Base-by-base conservation (phyloP, 1,140 invertebrate genomes). In the Heliconius hermathena region DNA sequence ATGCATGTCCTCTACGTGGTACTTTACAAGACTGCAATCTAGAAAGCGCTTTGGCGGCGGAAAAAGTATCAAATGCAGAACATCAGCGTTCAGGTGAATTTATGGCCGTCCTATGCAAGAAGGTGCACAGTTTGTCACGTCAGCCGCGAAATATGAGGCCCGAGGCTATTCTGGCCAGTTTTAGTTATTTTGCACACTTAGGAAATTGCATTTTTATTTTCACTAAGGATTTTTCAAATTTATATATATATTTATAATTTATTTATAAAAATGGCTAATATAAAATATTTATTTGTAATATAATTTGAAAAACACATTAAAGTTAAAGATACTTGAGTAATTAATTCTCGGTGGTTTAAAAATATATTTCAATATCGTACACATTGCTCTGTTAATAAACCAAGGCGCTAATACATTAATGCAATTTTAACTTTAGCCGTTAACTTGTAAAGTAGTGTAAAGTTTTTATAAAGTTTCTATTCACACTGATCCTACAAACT, bases 61-160 rank as follows among this genome's bases (percentile, higher is more conserved):
- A 85, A 85, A 85, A 85, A 84, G 79, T 78, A 41, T 78, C 73
- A 83, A 84, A 82, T 83, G 84, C 77, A 80, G 70, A 66, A 78
- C 84, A 83, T 87, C 85, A 87, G 80, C 81, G 84, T 84, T 81
- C 77, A 82, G 82, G 81, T 85, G 82, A 87, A 87, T 82, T 85
- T 86, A 83, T 82, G 79, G 79, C 70, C 75, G 83, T 84, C 82
- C 36, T 80, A 81, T 80, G 81, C 83, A 80, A 80, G 82, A 80
- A 81, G 81, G 74, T 73, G 80, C 81, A 74, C 81, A 81, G 83
- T 86, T 87, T 85, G 83, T 88, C 84, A 88, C 80, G 84, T 82
- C 80, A 81, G 20, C 79, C 75, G 76, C 84, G 82, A 88, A 84
- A 87, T 85, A 87, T 87, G 84, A 82, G 81, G 33, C 73, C 85